Conservation (phyloP, 2,797 vertebrate species). For the Neostethus bicornis region DNA sequence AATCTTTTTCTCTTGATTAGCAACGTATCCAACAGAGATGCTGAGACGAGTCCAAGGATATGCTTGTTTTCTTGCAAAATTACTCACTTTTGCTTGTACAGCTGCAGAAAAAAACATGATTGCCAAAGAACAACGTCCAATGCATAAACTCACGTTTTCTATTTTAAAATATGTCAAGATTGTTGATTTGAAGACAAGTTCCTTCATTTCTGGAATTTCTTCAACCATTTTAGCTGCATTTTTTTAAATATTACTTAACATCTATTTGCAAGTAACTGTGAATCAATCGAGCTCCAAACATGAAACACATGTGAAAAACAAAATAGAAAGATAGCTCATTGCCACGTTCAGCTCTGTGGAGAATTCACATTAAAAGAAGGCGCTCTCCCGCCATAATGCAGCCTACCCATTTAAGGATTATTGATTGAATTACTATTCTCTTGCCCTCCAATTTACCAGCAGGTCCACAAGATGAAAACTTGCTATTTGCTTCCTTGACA, state of each 20-base stretch:
- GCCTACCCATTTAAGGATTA: background rate
- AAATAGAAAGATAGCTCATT: background rate
- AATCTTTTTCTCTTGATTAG: conserved; percentile 61
- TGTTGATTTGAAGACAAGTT: conserved; percentile 1
- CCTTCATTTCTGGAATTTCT: background rate
- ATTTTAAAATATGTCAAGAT: conserved; percentile 3
- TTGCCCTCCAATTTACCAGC: no score
- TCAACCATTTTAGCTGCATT: conserved; percentile 3
- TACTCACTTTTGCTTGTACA: conserved; percentile 21
- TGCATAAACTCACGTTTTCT: conserved; percentile 7
- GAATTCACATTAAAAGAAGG: background rate
- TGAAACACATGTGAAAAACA: no score
- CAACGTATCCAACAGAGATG: conserved; percentile 48
- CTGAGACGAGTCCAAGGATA: conserved; percentile 44
- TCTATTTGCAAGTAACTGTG: conserved; percentile 3
- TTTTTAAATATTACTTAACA: no score
- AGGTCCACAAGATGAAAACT: no score
- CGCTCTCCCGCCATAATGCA: background rate
- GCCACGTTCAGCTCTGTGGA: background rate
- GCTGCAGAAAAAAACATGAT: background rate
- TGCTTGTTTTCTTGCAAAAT: conserved; percentile 38
- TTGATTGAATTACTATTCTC: background rate
- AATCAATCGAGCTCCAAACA: conserved; percentile 3
- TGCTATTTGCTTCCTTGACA: background rate
- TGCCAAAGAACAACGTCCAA: background rate